A percentile compares a stretch with the other conserved stretches of the same genome.
Evolutionary conservation across 2,888 invertebrate genomes (phyloP).

Genomic region (Salticus scenicus): DNA sequence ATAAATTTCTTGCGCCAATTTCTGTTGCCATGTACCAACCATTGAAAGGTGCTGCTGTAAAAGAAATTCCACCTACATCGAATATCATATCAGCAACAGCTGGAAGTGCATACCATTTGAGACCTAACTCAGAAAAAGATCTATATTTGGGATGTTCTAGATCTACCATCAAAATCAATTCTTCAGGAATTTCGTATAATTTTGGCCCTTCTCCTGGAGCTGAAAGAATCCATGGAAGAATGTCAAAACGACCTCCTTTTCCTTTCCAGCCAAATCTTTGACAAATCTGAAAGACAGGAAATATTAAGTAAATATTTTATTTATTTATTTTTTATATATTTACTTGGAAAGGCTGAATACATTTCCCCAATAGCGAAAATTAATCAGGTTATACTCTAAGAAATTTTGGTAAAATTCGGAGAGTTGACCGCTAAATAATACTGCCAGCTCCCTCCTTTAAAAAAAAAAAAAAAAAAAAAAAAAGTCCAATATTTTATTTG

Average conservation of each 20-base stretch:
- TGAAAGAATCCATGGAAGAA: slow-evolving; percentile 76
- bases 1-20: slow-evolving; percentile 76
- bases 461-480: too few relatives aligned
- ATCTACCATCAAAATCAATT: slow-evolving; percentile 75
- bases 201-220: slow-evolving; percentile 76
- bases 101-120: slow-evolving; percentile 76
- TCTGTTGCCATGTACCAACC: slow-evolving; percentile 78
- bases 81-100: slow-evolving; percentile 76
- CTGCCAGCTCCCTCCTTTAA: too few relatives aligned
- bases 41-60: slow-evolving; percentile 76
- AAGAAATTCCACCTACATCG: slow-evolving; percentile 76
- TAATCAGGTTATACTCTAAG: too few relatives aligned
- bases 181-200: slow-evolving; percentile 76
- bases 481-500: too few relatives aligned
- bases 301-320: too few relatives aligned
- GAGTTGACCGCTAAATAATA: too few relatives aligned
- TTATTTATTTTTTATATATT: neutral
- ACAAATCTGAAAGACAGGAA: slow-evolving; percentile 78
- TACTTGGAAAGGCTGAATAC: too few relatives aligned
- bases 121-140: slow-evolving; percentile 75
- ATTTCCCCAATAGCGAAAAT: too few relatives aligned
- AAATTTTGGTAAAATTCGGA: too few relatives aligned
- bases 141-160: slow-evolving; percentile 76
- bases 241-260: slow-evolving; percentile 83
- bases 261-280: slow-evolving; percentile 92